Percentiles rank a stretch among this genome's conserved stretches.
These are phyloP conservation scores for Pyralis farinalis DNA, from an alignment of 2,888 invertebrate genomes.

Conservation along the genomic window DNA sequence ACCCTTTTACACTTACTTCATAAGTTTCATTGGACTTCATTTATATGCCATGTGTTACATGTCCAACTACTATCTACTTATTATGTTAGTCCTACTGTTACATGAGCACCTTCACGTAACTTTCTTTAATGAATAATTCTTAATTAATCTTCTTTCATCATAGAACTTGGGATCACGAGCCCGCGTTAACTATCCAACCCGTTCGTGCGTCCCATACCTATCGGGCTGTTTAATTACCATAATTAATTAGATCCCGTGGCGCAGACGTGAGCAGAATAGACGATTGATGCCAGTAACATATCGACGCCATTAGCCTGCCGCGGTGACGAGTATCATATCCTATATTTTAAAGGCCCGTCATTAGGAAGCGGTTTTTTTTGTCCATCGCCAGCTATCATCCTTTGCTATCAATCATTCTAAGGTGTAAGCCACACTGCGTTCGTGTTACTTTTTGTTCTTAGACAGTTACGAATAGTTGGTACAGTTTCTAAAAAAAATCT, in stretches of 20 bases:
- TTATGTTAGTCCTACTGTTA: too few relatives aligned
- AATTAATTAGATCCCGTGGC: constrained; percentile 75
- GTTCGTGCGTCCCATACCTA: constrained; percentile 27
- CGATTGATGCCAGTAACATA: constrained; percentile 73
- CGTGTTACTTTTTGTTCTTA: constrained; percentile 15
- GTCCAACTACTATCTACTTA: too few relatives aligned
- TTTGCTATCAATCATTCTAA: constrained; percentile 64
- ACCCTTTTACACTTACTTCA: too few relatives aligned
- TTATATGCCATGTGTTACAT: too few relatives aligned
- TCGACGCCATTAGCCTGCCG: constrained; percentile 56
- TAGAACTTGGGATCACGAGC: background rate
- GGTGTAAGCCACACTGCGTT: constrained; percentile 18
- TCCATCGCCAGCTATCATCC: constrained; percentile 51
- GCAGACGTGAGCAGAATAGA: constrained; percentile 71
- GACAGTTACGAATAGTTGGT: constrained; percentile 18
- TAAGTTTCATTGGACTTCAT: too few relatives aligned
- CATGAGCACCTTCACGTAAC: too few relatives aligned
- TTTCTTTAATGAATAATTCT: too few relatives aligned
- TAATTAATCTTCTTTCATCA: too few relatives aligned
- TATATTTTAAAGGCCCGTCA: constrained; percentile 65
- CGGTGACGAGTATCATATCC: constrained; percentile 61
- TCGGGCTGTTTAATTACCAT: constrained; percentile 72
- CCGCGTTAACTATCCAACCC: background rate
- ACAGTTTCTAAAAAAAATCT: constrained; percentile 4
- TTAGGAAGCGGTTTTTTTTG: constrained; percentile 66